phyloP scores from a whole-genome alignment of 2,888 invertebrate genomes.

The Smittia aterrima region DNA sequence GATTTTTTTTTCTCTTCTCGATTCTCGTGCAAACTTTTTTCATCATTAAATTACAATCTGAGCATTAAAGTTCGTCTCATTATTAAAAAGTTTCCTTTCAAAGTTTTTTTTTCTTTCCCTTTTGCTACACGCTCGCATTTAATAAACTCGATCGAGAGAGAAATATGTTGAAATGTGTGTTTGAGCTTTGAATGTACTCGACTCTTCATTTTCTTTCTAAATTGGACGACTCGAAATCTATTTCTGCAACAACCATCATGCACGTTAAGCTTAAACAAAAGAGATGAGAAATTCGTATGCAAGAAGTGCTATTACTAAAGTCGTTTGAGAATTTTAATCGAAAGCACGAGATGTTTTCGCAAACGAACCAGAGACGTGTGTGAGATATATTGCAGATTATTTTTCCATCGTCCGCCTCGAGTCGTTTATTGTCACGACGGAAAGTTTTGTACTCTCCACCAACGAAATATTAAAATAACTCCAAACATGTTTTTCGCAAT shows the following conservation, averaged over 20 bases:
- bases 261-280: not conserved
- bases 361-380: not conserved
- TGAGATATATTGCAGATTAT: not conserved
- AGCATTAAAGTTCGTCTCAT: not conserved
- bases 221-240: not conserved
- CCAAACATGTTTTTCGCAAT: not conserved
- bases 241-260: not conserved
- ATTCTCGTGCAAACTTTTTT: not conserved
- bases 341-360: not conserved
- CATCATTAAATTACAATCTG: slow-evolving; percentile 11
- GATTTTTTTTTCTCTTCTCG: not conserved
- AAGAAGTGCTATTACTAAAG: not conserved
- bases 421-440: not conserved
- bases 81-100: not conserved
- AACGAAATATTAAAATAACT: too few species aligned
- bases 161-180: too few species aligned
- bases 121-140: too few species aligned
- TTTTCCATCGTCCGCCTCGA: not conserved
- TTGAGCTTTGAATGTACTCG: not conserved
- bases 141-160: too few species aligned
- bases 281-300: not conserved
- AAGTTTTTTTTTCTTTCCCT: too few species aligned
- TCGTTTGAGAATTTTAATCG: not conserved
- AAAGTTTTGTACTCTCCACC: too few species aligned
- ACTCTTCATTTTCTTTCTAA: not conserved